These are phyloP conservation scores for Leptothorax acervorum DNA, from an alignment of 2,888 invertebrate species.

Conservation along the genomic window DNA sequence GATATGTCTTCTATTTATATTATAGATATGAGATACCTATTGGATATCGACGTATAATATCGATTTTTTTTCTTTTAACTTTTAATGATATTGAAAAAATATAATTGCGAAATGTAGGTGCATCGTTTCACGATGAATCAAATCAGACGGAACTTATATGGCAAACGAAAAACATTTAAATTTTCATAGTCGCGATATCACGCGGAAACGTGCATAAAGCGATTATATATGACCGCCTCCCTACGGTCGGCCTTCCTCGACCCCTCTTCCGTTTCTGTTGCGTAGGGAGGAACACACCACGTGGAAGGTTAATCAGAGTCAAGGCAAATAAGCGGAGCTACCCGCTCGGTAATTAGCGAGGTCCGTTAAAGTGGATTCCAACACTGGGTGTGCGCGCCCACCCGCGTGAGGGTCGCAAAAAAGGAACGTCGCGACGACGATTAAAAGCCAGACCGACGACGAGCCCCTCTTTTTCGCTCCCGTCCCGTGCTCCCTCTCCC, in stretches of 20 bases:
- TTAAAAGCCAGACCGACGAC: conserved; percentile 67
- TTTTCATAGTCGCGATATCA: conserved; percentile 37
- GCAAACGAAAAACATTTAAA: conserved; percentile 32
- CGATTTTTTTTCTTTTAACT: conserved; percentile 7
- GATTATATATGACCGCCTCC: conserved; percentile 27
- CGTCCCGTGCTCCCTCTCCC: not conserved
- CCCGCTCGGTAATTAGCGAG: conserved; percentile 79
- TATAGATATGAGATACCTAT: not conserved
- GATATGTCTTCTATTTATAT: not conserved
- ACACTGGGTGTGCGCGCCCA: conserved; percentile 52
- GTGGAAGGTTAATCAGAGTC: conserved; percentile 81
- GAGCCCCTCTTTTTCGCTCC: conserved; percentile 1
- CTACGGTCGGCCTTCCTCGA: not conserved
- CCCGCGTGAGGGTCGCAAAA: conserved; percentile 59
- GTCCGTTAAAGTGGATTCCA: conserved; percentile 78
- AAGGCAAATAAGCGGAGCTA: conserved; percentile 79
- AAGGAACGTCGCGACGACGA: conserved; percentile 69
- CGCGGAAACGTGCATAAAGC: conserved; percentile 35
- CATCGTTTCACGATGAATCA: conserved; percentile 1
- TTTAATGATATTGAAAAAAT: not conserved
- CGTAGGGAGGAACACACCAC: conserved; percentile 58
- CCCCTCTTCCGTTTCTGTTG: conserved; percentile 46
- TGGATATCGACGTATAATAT: not conserved
- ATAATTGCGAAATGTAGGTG: not conserved
- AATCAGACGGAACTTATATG: not conserved